Percentiles rank a stretch among this genome's conserved stretches.
Evolutionary conservation across 2,888 invertebrate species (phyloP).

Genomic region (Eristalis pertinax): DNA sequence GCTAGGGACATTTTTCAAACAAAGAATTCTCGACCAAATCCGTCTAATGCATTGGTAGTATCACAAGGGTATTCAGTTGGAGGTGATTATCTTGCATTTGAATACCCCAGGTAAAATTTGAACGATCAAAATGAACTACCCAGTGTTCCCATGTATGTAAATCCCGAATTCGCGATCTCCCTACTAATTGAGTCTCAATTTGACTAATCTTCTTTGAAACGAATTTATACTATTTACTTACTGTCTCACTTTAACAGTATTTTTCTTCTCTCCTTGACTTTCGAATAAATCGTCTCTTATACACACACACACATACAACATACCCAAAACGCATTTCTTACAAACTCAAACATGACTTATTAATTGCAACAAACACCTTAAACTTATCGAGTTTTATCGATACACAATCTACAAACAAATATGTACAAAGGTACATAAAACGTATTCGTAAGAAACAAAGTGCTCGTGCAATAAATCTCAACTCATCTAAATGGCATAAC

Average conservation of each 20-base stretch:
- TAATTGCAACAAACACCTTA: constrained; percentile 49
- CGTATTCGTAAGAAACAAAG: constrained; percentile 57
- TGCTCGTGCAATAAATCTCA: constrained; percentile 70
- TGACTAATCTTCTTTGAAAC: constrained; percentile 44
- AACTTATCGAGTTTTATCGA: constrained; percentile 71
- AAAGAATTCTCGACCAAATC: constrained; percentile 81
- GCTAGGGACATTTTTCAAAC: constrained; percentile 81
- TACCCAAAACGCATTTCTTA: not conserved
- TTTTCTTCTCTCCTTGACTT: constrained; percentile 11
- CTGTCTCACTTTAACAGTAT: constrained; percentile 24
- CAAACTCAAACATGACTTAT: constrained; percentile 11
- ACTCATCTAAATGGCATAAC: constrained; percentile 32
- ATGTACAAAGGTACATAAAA: constrained; percentile 9
- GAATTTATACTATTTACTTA: constrained; percentile 61
- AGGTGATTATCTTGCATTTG: constrained; percentile 60
- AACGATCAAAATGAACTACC: constrained; percentile 56
- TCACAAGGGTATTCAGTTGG: constrained; percentile 79
- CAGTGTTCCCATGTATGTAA: constrained; percentile 59
- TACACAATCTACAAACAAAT: constrained; percentile 41
- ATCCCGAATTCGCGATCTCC: constrained; percentile 56
- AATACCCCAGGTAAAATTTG: constrained; percentile 42
- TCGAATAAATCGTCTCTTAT: constrained; percentile 19
- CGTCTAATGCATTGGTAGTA: constrained; percentile 82
- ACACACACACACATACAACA: constrained; percentile 2
- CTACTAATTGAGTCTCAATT: constrained; percentile 65